phyloP scores from a whole-genome alignment of 2,797 vertebrate species.

The Microchirus variegatus region DNA sequence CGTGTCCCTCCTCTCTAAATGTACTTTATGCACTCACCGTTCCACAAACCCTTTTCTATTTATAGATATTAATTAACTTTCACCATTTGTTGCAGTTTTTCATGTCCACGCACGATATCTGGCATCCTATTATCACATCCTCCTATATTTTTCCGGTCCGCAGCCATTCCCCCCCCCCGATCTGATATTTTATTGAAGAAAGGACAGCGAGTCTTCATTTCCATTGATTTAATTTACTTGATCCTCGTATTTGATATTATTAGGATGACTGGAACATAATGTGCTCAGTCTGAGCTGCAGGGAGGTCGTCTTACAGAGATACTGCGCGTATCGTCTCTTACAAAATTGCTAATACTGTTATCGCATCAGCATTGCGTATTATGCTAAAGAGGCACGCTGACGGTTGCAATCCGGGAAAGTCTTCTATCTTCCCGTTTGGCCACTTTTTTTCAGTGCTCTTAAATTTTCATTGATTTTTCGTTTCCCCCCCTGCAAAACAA shows the following conservation, averaged over 20 bases:
- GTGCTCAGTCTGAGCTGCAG: not conserved
- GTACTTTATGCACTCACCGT: constrained; percentile 30
- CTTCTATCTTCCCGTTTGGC: constrained; percentile 25
- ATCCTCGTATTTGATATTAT: not conserved
- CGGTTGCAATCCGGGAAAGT: constrained; percentile 27
- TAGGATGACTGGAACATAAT: not conserved
- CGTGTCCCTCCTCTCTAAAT: constrained; percentile 25
- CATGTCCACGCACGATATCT: constrained; percentile 18
- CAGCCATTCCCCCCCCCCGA: constrained; percentile 3
- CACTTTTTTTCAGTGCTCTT: constrained; percentile 61
- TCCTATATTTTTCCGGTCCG: constrained; percentile 7
- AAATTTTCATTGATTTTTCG: constrained; percentile 56
- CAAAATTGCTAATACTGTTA: constrained; percentile 7
- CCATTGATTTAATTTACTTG: constrained; percentile 4
- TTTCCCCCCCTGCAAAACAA: constrained; percentile 19
- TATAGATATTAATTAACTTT: constrained; percentile 66
- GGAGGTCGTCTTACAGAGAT: not conserved
- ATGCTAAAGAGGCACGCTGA: constrained; percentile 32
- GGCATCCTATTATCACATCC: constrained; percentile 19
- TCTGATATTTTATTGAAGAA: not conserved
- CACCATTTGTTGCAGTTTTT: constrained; percentile 50
- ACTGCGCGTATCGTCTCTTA: not conserved
- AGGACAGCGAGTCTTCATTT: not conserved
- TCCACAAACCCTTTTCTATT: constrained; percentile 58
- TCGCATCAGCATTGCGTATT: constrained; percentile 4